Evolutionary conservation across 1,140 invertebrate genomes (phyloP).

Genomic region (Drosophila yakuba): DNA sequence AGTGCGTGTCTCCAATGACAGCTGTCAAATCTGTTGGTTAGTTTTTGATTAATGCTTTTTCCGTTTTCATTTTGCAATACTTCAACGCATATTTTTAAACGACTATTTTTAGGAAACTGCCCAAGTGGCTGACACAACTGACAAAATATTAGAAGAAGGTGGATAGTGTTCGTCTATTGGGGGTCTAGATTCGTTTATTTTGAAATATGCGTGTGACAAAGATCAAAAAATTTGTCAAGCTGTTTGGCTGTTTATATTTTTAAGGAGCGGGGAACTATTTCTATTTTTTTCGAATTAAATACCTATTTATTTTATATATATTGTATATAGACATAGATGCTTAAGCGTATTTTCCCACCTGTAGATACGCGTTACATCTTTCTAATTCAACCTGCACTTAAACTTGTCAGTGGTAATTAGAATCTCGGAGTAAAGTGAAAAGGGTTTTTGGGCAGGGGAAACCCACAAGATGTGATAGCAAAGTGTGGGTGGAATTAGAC

Average conservation of each 20-base stretch:
- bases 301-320: too few relatives aligned
- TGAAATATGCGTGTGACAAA: slow-evolving; percentile 1
- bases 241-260: not conserved
- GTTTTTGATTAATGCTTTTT: slow-evolving; percentile 71
- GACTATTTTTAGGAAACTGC: slow-evolving; percentile 27
- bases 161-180: not conserved
- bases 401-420: slow-evolving; percentile 10
- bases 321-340: too few relatives aligned
- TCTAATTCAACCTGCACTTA: slow-evolving; percentile 24
- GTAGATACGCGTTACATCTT: slow-evolving; percentile 16
- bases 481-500: slow-evolving; percentile 21
- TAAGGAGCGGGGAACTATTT: too few relatives aligned
- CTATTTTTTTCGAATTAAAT: not conserved
- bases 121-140: slow-evolving; percentile 27
- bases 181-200: slow-evolving; percentile 20
- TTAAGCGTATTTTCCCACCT: not conserved
- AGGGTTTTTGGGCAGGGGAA: slow-evolving; percentile 4
- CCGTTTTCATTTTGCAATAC: slow-evolving; percentile 63
- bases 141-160: slow-evolving; percentile 36
- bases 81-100: slow-evolving; percentile 12
- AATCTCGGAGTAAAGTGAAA: slow-evolving; percentile 24
- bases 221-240: not conserved
- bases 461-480: not conserved
- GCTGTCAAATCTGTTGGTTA: slow-evolving; percentile 69
- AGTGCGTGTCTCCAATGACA: slow-evolving; percentile 70